Evolutionary conservation across 2,113 vertebrate genomes (phyloP), one percentile per base, ranked within the genome.

Genomic region (Crotalus viridis): DNA sequence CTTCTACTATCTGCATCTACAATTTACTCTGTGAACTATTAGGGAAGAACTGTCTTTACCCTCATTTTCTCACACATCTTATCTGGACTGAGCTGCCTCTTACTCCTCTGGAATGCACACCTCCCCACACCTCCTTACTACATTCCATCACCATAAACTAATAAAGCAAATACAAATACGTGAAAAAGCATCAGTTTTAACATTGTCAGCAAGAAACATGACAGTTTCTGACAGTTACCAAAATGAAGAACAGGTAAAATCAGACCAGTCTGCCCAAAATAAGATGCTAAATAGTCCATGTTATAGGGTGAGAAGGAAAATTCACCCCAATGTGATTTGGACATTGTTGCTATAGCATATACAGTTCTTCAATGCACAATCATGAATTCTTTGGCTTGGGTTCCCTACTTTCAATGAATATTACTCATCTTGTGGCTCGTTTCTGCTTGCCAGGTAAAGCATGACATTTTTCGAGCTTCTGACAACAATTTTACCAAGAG

Each of bases 391-490:
- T 69, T 69, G 28, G 64, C 28, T 69, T 15, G 64, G 28, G 12
- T n/a, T 69, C 28, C 28, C 28, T 69, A 69, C 28, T 69, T 69
- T 69, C 28, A 33, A 2, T 69, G n/a, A 33, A 69, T 15, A 69
- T 33, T n/a, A 69, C 28, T 69, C 28, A 69, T 69, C 28, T n/a
- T 33, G 64, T n/a, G 64, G 28, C 64, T 69, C 28, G 10, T 69
- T 69, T 69, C 13, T 69, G 64, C 64, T n/a, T 69, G 64, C 28
- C 64, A 69, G 28, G 28, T 69, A 69, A 69, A 69, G 12, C 13
- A 0, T 69, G 64, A 69, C 61, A 46, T 56, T 22, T 26, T 74
- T 48, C 22, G 69, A 89, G 94, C 92, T 92, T 93, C 21, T 95
- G 64, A 33, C 85, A 55, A 0, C 13, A 33, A 0, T 5, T 9